Percentiles rank a stretch among this genome's conserved stretches.
Conservation (phyloP, 1,140 invertebrate species). For the Theocolax elegans region DNA sequence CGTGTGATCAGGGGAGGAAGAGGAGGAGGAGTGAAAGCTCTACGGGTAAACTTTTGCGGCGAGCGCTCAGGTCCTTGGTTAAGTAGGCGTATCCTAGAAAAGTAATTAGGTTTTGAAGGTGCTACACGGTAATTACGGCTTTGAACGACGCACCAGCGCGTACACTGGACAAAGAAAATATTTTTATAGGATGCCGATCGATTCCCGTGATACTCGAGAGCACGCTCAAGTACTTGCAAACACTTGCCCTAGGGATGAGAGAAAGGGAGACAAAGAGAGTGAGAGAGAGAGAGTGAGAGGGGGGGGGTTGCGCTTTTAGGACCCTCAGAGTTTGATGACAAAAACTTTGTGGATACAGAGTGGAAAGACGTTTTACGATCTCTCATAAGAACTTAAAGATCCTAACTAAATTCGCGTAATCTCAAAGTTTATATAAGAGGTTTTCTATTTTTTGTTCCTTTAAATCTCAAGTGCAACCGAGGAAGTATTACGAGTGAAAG, state of each 20-base stretch:
- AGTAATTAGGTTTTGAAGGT: slow-evolving; percentile 51
- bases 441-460: neutral
- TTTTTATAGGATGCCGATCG: slow-evolving; percentile 18
- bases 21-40: neutral
- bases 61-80: neutral
- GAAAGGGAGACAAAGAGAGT: no score
- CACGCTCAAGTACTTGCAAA: slow-evolving; percentile 31
- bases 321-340: neutral
- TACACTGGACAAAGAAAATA: slow-evolving; percentile 11
- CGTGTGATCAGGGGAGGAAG: neutral
- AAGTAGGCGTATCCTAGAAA: slow-evolving; percentile 39
- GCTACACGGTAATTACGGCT: slow-evolving; percentile 49
- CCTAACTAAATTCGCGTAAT: slow-evolving; percentile 6
- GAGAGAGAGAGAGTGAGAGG: no score
- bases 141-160: neutral
- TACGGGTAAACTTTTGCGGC: slow-evolving; percentile 24
- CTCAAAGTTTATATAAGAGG: no score
- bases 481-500: no score
- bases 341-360: slow-evolving; percentile 10
- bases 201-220: neutral
- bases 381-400: neutral
- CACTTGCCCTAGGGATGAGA: neutral
- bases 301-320: neutral
- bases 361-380: neutral
- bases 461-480: no score